A percentile compares a stretch with the other conserved stretches of the same genome.
Evolutionary conservation across 2,797 vertebrate species (phyloP).

Genomic region (Borostomias antarcticus): DNA sequence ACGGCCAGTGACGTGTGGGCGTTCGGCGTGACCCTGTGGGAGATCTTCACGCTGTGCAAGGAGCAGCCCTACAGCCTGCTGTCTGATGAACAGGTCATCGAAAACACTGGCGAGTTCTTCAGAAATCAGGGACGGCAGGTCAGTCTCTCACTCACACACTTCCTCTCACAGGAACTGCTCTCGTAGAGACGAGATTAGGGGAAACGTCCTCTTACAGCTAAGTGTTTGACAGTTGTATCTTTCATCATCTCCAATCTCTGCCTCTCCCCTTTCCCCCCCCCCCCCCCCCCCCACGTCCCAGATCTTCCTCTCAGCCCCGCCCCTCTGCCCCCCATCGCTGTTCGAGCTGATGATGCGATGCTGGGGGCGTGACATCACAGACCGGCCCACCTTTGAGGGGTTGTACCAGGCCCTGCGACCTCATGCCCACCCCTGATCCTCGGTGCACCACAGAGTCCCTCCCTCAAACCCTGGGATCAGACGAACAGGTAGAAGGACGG

Average conservation of each 20-base stretch:
- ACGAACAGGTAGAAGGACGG: background rate
- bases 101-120: conserved; percentile 99
- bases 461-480: background rate
- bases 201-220: too few relatives aligned
- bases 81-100: conserved; percentile 97
- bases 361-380: conserved; percentile 82
- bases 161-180: too few relatives aligned
- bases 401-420: conserved; percentile 83
- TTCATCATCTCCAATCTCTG: too few relatives aligned
- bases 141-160: conserved; percentile 15
- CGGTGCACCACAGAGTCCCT: conserved; percentile 9
- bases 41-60: conserved; percentile 93
- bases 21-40: conserved; percentile 95
- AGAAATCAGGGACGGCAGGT: conserved; percentile 97
- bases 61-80: conserved; percentile 97
- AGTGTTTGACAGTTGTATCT: too few relatives aligned
- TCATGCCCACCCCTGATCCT: conserved; percentile 73
- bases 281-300: conserved; percentile 37
- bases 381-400: conserved; percentile 80
- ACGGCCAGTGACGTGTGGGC: conserved; percentile 98
- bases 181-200: too few relatives aligned
- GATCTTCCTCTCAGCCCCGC: conserved; percentile 82
- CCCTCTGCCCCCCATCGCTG: conserved; percentile 80
- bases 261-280: background rate
- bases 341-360: conserved; percentile 87